Conservation (phyloP, 2,113 vertebrate species). For the Sula dactylatra region DNA sequence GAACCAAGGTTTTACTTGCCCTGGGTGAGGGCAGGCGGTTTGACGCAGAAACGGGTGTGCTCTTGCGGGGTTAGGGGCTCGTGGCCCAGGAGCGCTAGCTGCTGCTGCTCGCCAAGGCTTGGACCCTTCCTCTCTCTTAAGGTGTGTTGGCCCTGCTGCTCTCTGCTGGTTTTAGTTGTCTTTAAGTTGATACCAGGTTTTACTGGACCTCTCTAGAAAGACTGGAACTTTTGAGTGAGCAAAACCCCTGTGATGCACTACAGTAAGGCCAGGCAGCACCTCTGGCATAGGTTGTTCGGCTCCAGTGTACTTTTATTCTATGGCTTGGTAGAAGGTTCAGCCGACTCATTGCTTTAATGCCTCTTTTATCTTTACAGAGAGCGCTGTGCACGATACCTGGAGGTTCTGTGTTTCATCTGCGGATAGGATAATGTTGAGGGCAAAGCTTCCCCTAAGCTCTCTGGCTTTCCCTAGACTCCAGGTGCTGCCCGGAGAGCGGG, state of each 20-base stretch:
- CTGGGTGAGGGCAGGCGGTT: neutral
- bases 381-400: neutral
- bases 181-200: neutral
- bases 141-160: neutral
- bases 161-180: neutral
- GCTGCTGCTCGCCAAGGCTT: neutral
- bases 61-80: accelerated
- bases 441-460: neutral
- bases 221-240: neutral
- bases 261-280: neutral
- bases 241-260: neutral
- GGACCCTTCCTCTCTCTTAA: neutral
- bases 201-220: neutral
- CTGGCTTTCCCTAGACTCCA: neutral
- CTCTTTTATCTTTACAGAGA: neutral
- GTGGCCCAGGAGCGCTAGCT: neutral
- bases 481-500: neutral
- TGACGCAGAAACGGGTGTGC: accelerated
- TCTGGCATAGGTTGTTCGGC: neutral
- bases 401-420: neutral
- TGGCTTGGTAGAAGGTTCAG: neutral
- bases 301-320: neutral
- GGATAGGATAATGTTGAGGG: neutral
- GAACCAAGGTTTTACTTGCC: neutral
- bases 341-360: neutral